A percentile compares a stretch with the other conserved stretches of the same genome.
These are phyloP conservation scores for Lepidurus couesii DNA, from an alignment of 1,140 invertebrate species.

Conservation along the genomic window DNA sequence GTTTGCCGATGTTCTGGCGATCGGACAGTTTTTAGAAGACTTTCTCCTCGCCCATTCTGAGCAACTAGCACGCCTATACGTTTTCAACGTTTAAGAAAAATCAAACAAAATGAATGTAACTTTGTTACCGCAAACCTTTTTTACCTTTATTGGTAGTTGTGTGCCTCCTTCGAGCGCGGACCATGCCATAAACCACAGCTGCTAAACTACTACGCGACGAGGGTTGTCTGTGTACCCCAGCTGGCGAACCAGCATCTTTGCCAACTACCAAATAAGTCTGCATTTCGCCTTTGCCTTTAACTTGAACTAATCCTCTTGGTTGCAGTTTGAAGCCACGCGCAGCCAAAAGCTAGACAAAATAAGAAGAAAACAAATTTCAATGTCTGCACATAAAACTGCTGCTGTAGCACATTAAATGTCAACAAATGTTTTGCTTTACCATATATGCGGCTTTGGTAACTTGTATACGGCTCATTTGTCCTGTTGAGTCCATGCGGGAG, in stretches of 20 bases:
- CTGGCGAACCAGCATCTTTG: slow-evolving; percentile 48
- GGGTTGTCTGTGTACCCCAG: slow-evolving; percentile 56
- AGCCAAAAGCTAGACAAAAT: slow-evolving; percentile 57
- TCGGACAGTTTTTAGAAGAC: background rate
- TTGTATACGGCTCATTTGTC: slow-evolving; percentile 78
- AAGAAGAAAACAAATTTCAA: slow-evolving; percentile 30
- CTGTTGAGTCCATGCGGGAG: slow-evolving; percentile 87
- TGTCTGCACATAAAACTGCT: background rate
- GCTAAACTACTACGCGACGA: slow-evolving; percentile 66
- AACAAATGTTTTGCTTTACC: slow-evolving; percentile 46
- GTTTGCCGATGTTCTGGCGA: background rate
- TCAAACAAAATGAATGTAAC: background rate
- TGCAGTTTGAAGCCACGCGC: slow-evolving; percentile 64
- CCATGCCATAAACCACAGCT: slow-evolving; percentile 80
- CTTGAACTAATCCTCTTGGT: slow-evolving; percentile 72
- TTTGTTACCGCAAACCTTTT: background rate
- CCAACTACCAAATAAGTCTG: slow-evolving; percentile 83
- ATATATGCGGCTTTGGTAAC: slow-evolving; percentile 76
- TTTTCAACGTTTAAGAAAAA: background rate
- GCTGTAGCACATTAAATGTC: background rate
- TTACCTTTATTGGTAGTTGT: slow-evolving; percentile 41
- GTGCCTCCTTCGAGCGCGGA: slow-evolving; percentile 57
- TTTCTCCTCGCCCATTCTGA: background rate
- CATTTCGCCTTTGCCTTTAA: slow-evolving; percentile 94
- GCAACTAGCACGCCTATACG: background rate